phyloP scores from a whole-genome alignment of 2,888 invertebrate genomes.

The Silvanus unidentatus region DNA sequence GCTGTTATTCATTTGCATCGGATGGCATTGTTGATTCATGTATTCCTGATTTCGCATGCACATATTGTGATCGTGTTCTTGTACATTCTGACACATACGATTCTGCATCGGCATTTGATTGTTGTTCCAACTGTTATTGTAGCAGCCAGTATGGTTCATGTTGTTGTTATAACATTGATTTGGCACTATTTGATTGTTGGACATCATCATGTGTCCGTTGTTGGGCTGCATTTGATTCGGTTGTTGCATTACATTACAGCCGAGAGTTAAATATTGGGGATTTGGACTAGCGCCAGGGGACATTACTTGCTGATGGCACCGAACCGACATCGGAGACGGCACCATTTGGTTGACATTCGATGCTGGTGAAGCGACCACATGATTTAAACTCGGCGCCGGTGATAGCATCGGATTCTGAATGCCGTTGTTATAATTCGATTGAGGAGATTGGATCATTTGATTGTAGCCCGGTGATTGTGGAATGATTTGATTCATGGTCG shows the following conservation, averaged over 20 bases:
- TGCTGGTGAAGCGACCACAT: slow-evolving; percentile 23
- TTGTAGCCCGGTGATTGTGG: slow-evolving; percentile 27
- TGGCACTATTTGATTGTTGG: slow-evolving; percentile 21
- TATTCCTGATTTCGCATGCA: slow-evolving; percentile 27
- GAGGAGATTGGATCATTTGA: slow-evolving; percentile 32
- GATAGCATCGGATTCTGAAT: slow-evolving; percentile 25
- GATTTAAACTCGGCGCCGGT: slow-evolving; percentile 32
- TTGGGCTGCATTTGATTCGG: slow-evolving; percentile 18
- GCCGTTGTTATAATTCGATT: slow-evolving; percentile 21
- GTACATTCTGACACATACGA: slow-evolving; percentile 21
- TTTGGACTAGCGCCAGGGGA: slow-evolving; percentile 22
- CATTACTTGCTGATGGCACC: slow-evolving; percentile 36
- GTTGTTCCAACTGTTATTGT: slow-evolving; percentile 28
- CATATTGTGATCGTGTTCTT: slow-evolving; percentile 25
- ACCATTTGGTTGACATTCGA: slow-evolving; percentile 26
- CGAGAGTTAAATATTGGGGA: slow-evolving; percentile 13
- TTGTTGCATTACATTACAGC: slow-evolving; percentile 19
- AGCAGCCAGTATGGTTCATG: slow-evolving; percentile 30
- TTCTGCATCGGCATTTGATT: slow-evolving; percentile 13
- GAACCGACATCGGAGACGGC: slow-evolving; percentile 24
- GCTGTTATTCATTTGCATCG: slow-evolving; percentile 24
- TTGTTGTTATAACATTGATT: slow-evolving; percentile 31
- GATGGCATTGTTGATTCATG: slow-evolving; percentile 27
- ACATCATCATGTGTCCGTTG: slow-evolving; percentile 19
- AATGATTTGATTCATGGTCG: slow-evolving; percentile 26